Evolutionary conservation across 2,888 invertebrate species (phyloP).

Genomic region (Hetaerina titia): DNA sequence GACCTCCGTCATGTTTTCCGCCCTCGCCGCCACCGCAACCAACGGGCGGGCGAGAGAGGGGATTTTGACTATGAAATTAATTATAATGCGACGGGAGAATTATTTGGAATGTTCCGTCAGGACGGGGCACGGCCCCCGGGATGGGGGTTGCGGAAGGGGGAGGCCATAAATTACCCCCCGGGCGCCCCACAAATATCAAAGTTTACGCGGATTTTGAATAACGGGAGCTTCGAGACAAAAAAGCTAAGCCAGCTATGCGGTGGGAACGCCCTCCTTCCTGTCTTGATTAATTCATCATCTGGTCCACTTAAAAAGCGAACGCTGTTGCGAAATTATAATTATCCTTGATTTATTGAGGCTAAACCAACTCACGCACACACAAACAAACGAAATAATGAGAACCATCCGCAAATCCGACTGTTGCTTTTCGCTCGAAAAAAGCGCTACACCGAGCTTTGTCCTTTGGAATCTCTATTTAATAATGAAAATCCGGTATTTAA

Average conservation of each 20-base stretch:
- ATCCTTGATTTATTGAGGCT: conserved; percentile 2
- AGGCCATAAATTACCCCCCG: background rate
- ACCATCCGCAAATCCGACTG: background rate
- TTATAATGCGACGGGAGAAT: background rate
- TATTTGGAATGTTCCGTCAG: background rate
- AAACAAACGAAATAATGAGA: background rate
- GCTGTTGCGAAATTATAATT: background rate
- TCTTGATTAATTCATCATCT: conserved; percentile 11
- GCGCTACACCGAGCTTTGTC: no score
- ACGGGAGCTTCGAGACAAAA: background rate
- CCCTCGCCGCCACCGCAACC: background rate
- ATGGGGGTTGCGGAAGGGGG: no score
- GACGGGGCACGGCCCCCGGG: no score
- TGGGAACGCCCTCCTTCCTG: background rate
- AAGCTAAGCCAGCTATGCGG: background rate
- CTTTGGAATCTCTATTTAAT: no score
- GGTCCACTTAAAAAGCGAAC: background rate
- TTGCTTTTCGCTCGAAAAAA: background rate
- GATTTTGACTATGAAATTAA: conserved; percentile 1
- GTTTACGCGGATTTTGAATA: background rate
- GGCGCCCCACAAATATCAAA: conserved; percentile 8
- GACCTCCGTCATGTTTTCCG: background rate
- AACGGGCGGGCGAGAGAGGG: background rate
- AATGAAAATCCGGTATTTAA: no score
- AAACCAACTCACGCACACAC: background rate